phyloP scores from a whole-genome alignment of 2,113 vertebrate species.

The Hydrolagus affinis region DNA sequence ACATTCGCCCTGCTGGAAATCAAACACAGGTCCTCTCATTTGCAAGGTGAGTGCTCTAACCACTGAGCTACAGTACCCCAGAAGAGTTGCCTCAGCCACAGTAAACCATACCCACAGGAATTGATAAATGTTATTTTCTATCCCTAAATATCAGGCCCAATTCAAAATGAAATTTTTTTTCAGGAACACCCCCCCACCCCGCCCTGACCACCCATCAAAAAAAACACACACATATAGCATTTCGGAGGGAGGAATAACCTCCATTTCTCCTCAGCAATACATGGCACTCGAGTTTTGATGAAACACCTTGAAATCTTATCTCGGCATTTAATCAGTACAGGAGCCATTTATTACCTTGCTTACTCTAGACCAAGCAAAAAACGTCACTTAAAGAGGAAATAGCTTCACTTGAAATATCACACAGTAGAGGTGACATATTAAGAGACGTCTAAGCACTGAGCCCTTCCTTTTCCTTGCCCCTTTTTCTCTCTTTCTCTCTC shows the following conservation, averaged over 20 bases:
- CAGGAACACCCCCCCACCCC: background rate
- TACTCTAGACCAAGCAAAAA: background rate
- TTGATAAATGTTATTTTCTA: background rate
- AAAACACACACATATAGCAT: background rate
- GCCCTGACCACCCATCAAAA: too few species aligned
- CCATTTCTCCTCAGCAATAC: background rate
- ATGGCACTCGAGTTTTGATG: background rate
- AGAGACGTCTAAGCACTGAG: too few species aligned
- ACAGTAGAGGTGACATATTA: background rate
- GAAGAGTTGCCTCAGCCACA: background rate
- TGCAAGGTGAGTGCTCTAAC: too few species aligned
- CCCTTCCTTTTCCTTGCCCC: background rate
- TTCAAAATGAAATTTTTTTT: slow-evolving; percentile 3
- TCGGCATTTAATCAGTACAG: slow-evolving; percentile 17
- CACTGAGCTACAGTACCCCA: too few species aligned
- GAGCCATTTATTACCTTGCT: slow-evolving; percentile 9
- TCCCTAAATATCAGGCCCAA: background rate
- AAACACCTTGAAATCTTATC: background rate
- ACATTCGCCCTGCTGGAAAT: too few species aligned
- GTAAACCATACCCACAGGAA: background rate
- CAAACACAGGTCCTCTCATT: too few species aligned
- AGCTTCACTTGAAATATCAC: background rate
- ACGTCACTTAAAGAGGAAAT: background rate
- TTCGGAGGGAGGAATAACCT: background rate
- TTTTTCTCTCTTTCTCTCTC: too few species aligned